phyloP scores from a whole-genome alignment of 1,140 invertebrate species.

The Bombus sibiricus region DNA sequence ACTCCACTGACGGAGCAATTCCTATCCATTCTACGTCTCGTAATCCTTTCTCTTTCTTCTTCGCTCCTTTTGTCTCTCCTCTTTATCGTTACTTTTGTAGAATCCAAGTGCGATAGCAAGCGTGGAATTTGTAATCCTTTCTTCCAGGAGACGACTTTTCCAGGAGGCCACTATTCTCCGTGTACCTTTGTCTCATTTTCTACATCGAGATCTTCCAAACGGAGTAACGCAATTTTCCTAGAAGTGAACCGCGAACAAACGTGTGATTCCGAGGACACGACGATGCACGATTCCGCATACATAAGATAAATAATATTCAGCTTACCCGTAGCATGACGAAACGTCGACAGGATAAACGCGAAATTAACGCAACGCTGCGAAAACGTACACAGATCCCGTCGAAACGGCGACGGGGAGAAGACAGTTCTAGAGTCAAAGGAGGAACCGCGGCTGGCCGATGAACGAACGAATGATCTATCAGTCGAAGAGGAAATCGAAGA shows the following conservation, averaged over 20 bases:
- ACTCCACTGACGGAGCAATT: neutral
- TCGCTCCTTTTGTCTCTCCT: too few species aligned
- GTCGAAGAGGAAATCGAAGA: too few species aligned
- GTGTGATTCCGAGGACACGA: too few species aligned
- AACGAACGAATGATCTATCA: too few species aligned
- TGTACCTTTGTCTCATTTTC: neutral
- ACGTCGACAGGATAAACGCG: too few species aligned
- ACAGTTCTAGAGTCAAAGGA: too few species aligned
- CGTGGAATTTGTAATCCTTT: neutral
- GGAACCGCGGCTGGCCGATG: too few species aligned
- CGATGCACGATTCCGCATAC: neutral
- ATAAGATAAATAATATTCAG: too few species aligned
- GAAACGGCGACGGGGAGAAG: too few species aligned
- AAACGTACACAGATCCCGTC: too few species aligned
- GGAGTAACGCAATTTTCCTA: neutral
- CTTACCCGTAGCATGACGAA: too few species aligned
- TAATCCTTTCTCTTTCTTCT: neutral
- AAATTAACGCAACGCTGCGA: too few species aligned
- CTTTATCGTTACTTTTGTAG: neutral
- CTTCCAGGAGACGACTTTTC: neutral
- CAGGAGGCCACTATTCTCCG: neutral
- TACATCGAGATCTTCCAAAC: neutral
- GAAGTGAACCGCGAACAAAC: neutral
- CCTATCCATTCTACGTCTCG: neutral
- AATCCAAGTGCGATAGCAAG: neutral